phyloP scores from a whole-genome alignment of 2,797 vertebrate genomes.

The Nasua narica region DNA sequence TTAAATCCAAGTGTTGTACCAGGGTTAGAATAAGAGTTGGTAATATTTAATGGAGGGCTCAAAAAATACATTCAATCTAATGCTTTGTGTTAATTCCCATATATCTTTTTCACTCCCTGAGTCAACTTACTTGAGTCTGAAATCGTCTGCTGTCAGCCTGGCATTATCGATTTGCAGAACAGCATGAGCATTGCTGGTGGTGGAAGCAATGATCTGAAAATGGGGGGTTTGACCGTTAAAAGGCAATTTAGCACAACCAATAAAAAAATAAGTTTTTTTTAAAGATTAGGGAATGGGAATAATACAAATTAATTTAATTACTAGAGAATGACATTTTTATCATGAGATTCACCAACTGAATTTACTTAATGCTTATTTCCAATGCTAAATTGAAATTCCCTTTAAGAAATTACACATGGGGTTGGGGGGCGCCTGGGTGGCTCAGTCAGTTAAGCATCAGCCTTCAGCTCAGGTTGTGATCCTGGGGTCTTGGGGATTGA shows the following conservation, averaged over 20 bases:
- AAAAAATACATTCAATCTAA: neutral
- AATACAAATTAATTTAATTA: neutral
- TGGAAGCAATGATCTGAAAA: constrained; percentile 68
- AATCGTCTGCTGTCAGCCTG: constrained; percentile 74
- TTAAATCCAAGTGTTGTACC: neutral
- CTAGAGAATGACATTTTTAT: neutral
- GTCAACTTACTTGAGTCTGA: constrained; percentile 75
- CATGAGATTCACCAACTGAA: neutral
- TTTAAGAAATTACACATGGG: neutral
- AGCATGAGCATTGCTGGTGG: constrained; percentile 74
- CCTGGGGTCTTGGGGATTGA: neutral
- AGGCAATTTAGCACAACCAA: neutral
- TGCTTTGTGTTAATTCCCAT: neutral
- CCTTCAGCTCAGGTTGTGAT: neutral
- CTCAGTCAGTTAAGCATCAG: neutral
- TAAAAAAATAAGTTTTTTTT: neutral
- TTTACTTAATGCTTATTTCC: neutral
- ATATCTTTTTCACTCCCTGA: neutral
- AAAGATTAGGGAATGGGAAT: neutral
- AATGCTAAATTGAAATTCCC: neutral
- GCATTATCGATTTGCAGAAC: constrained; percentile 75
- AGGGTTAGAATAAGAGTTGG: neutral
- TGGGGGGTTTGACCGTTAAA: neutral
- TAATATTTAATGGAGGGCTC: neutral
- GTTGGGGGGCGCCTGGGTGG: neutral